These are phyloP conservation scores for Sinotaia quadrata DNA, from an alignment of 2,888 invertebrate genomes.

Conservation along the genomic window DNA sequence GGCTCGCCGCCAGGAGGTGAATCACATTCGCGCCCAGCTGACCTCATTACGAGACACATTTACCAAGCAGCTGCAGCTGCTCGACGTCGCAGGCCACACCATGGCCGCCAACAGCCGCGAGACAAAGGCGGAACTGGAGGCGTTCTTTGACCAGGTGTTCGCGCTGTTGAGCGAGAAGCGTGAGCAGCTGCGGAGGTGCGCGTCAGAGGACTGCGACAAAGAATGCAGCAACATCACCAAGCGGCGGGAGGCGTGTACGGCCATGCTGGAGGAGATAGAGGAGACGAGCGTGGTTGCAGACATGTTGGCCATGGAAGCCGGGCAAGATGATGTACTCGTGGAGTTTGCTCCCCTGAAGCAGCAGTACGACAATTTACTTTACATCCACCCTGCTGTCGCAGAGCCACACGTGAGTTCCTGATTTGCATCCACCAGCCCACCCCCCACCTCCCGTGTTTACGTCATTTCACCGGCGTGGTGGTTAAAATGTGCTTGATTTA, in stretches of 20 bases:
- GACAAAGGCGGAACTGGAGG: conserved; percentile 75
- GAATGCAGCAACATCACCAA: neutral
- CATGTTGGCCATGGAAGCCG: conserved; percentile 4
- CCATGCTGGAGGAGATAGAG: conserved; percentile 8
- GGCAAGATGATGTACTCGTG: neutral
- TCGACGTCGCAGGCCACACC: conserved; percentile 59
- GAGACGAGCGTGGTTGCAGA: conserved; percentile 14
- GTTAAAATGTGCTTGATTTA: no score
- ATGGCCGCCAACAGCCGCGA: conserved; percentile 89
- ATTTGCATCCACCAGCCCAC: no score
- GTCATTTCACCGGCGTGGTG: no score
- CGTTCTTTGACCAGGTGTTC: conserved; percentile 45
- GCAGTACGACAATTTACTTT: conserved; percentile 18
- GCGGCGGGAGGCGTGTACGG: conserved; percentile 1
- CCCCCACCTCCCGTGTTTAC: no score
- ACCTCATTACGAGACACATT: neutral
- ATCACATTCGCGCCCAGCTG: conserved; percentile 13
- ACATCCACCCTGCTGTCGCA: neutral
- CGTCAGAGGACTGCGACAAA: neutral
- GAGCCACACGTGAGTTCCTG: conserved; percentile 4
- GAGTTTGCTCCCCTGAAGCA: conserved; percentile 13
- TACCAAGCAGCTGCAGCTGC: neutral
- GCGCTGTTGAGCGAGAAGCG: neutral
- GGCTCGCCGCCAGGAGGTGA: conserved; percentile 1
- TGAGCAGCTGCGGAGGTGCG: neutral